phyloP scores from a whole-genome alignment of 1,140 invertebrate species.

The Drosophila lacertosa region DNA sequence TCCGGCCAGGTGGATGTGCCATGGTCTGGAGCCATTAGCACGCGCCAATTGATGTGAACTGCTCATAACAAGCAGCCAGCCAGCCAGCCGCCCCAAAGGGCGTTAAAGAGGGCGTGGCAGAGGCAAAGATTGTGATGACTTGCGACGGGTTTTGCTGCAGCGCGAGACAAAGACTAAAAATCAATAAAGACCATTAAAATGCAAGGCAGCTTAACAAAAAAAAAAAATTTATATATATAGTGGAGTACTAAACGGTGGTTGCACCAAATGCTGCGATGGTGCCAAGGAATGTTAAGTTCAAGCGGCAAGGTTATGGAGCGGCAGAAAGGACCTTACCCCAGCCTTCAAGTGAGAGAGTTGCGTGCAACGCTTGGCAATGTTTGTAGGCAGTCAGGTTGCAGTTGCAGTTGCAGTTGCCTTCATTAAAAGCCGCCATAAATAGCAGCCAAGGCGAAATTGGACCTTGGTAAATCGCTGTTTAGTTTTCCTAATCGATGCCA shows the following conservation, averaged over 20 bases:
- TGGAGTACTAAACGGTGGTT: constrained; percentile 16
- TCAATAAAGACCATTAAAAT: constrained; percentile 81
- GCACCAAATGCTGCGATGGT: constrained; percentile 27
- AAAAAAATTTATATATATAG: constrained; percentile 2
- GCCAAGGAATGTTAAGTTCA: constrained; percentile 74
- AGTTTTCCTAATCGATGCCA: constrained; percentile 68
- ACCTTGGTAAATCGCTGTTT: constrained; percentile 48
- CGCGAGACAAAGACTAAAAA: constrained; percentile 57
- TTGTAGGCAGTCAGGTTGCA: constrained; percentile 30
- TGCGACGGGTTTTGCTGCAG: constrained; percentile 17
- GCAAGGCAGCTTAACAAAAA: constrained; percentile 44
- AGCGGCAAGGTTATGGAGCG: constrained; percentile 59
- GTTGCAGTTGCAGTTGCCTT: constrained; percentile 14
- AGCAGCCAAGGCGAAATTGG: constrained; percentile 67
- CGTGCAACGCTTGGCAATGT: constrained; percentile 57
- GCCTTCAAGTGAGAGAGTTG: too few relatives aligned
- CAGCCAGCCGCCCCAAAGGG: neutral
- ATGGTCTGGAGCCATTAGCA: constrained; percentile 50
- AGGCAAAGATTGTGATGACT: neutral
- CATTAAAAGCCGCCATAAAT: constrained; percentile 51
- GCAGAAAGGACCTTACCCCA: constrained; percentile 18
- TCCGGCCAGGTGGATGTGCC: constrained; percentile 25
- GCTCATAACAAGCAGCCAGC: constrained; percentile 63
- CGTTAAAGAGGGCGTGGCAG: neutral
- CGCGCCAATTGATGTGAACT: constrained; percentile 67